Evolutionary conservation across 2,113 vertebrate genomes (phyloP).

Genomic region (Xenopus tropicalis): UCB_Xtro_10.0 CM004445.2:104973501-104974000

Average conservation of each 20-base stretch:
- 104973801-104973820: not conserved
- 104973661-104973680: conserved; percentile 47
- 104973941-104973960: too few species aligned
- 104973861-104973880: too few species aligned
- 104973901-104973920: too few species aligned
- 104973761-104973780: conserved; percentile 4
- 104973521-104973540: not conserved
- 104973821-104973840: too few species aligned
- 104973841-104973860: too few species aligned
- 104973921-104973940: too few species aligned
- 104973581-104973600: conserved; percentile 50
- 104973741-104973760: conserved; percentile 54
- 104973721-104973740: conserved; percentile 49
- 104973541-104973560: conserved; percentile 24
- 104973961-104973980: too few species aligned
- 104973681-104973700: conserved; percentile 48
- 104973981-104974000: too few species aligned
- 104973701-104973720: conserved; percentile 50
- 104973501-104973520: not conserved
- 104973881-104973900: too few species aligned
- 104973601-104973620: conserved; percentile 47
- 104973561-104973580: too few species aligned
- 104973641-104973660: conserved; percentile 47
- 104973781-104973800: conserved; percentile 1
- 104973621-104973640: conserved; percentile 50